phyloP scores from a whole-genome alignment of 2,113 vertebrate species.

The Puntigrus tetrazona region DNA sequence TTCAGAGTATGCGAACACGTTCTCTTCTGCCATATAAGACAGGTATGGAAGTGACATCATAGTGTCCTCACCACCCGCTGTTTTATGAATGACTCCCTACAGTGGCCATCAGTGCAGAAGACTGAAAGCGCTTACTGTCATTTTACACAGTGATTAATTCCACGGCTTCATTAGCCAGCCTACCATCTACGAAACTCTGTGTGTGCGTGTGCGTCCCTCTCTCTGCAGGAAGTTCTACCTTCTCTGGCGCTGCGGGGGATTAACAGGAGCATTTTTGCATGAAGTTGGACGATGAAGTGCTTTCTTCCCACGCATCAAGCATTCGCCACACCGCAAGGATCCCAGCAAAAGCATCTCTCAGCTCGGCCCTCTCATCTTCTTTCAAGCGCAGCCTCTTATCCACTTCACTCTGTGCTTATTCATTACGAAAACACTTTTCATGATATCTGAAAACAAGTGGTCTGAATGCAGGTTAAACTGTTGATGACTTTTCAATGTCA shows the following conservation, averaged over 20 bases:
- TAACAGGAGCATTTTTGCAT: slow-evolving; percentile 30
- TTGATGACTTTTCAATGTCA: neutral
- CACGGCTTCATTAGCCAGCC: slow-evolving; percentile 26
- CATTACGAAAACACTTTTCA: neutral
- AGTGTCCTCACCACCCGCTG: slow-evolving; percentile 22
- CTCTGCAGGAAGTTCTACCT: neutral
- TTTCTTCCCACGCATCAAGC: neutral
- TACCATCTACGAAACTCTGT: slow-evolving; percentile 9
- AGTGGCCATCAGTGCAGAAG: slow-evolving; percentile 36
- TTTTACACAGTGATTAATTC: slow-evolving; percentile 42
- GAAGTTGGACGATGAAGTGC: slow-evolving; percentile 7
- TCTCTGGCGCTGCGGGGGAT: slow-evolving; percentile 1
- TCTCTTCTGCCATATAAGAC: neutral
- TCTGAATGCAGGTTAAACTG: neutral
- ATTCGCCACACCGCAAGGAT: neutral
- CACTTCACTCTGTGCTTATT: slow-evolving; percentile 8
- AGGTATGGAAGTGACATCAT: slow-evolving; percentile 2
- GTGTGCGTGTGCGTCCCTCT: neutral
- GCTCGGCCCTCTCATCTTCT: neutral
- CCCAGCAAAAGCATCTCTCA: neutral
- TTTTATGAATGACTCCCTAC: slow-evolving; percentile 18
- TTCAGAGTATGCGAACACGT: neutral
- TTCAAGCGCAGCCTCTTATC: neutral
- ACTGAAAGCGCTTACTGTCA: slow-evolving; percentile 10
- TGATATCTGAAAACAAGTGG: neutral